Conservation (phyloP, 1,140 invertebrate genomes). For the Leptoteleia sp. region DNA sequence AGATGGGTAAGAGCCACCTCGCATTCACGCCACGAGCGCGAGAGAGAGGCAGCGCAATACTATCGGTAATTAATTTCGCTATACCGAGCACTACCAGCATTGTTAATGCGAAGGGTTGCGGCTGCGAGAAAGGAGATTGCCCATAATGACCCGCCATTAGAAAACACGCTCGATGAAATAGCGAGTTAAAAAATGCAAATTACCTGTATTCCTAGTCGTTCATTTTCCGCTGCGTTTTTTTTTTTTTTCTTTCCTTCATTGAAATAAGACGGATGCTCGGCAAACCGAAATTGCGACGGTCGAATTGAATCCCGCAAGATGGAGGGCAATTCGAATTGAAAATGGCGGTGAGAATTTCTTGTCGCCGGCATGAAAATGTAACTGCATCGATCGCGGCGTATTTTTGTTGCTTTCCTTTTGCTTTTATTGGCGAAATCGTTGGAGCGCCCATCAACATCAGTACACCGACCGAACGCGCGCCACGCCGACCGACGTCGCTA, state of each 20-base stretch:
- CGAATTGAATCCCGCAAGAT: neutral
- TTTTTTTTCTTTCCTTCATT: too few relatives aligned
- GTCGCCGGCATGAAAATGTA: slow-evolving; percentile 20
- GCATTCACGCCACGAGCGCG: slow-evolving; percentile 11
- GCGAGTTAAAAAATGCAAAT: slow-evolving; percentile 59
- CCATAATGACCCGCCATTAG: slow-evolving; percentile 74
- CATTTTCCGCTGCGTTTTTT: slow-evolving; percentile 24
- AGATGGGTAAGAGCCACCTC: slow-evolving; percentile 42
- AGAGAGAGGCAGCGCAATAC: slow-evolving; percentile 67
- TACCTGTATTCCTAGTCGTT: slow-evolving; percentile 28
- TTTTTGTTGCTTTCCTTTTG: slow-evolving; percentile 63
- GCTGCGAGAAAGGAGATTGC: slow-evolving; percentile 69
- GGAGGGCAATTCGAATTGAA: neutral
- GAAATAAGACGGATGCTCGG: slow-evolving; percentile 4
- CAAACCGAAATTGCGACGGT: neutral
- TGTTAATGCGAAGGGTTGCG: slow-evolving; percentile 73
- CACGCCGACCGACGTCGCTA: slow-evolving; percentile 60
- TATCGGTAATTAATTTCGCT: slow-evolving; percentile 81
- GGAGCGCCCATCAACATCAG: slow-evolving; percentile 72
- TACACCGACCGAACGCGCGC: slow-evolving; percentile 51
- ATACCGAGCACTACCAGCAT: slow-evolving; percentile 70
- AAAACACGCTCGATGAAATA: slow-evolving; percentile 66
- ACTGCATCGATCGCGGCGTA: slow-evolving; percentile 63
- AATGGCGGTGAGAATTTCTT: slow-evolving; percentile 7
- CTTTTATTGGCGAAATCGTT: slow-evolving; percentile 75